Evolutionary conservation across 2,797 vertebrate species (phyloP).

Genomic region (Galaxias olidus): DNA sequence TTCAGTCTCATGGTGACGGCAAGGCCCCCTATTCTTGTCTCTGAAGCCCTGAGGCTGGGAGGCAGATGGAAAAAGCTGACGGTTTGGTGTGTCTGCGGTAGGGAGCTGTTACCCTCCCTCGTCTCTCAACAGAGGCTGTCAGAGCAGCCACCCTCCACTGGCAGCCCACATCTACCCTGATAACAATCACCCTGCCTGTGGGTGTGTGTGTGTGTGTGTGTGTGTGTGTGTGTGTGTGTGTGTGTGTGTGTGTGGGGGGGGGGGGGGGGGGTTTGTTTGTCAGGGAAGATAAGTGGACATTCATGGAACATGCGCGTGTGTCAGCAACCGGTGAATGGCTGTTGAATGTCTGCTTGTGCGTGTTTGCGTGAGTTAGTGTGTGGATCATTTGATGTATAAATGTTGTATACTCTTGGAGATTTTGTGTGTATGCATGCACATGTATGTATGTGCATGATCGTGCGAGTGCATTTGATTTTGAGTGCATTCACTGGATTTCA

Average conservation of each 20-base stretch:
- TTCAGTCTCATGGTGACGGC: no score
- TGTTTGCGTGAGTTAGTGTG: neutral
- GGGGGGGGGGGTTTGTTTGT: no score
- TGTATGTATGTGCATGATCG: no score
- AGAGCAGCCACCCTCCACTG: slow-evolving; percentile 25
- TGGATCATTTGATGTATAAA: no score
- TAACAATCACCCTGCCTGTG: slow-evolving; percentile 4
- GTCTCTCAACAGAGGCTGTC: slow-evolving; percentile 45
- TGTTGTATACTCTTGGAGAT: no score
- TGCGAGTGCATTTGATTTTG: no score
- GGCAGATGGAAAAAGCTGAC: neutral
- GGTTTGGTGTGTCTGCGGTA: slow-evolving; percentile 24
- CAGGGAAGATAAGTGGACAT: neutral
- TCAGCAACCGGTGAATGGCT: neutral
- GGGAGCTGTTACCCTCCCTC: slow-evolving; percentile 29
- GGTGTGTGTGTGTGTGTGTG: neutral
- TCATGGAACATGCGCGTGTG: neutral
- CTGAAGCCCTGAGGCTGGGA: neutral
- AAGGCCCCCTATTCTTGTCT: no score
- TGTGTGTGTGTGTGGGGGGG: neutral
- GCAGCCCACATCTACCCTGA: slow-evolving; percentile 22
- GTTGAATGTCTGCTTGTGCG: neutral
- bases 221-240: neutral
- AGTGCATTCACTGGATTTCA: no score
- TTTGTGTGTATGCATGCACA: no score